Conservation (phyloP, 2,888 invertebrate genomes). For the Cybosia mesomella region DNA sequence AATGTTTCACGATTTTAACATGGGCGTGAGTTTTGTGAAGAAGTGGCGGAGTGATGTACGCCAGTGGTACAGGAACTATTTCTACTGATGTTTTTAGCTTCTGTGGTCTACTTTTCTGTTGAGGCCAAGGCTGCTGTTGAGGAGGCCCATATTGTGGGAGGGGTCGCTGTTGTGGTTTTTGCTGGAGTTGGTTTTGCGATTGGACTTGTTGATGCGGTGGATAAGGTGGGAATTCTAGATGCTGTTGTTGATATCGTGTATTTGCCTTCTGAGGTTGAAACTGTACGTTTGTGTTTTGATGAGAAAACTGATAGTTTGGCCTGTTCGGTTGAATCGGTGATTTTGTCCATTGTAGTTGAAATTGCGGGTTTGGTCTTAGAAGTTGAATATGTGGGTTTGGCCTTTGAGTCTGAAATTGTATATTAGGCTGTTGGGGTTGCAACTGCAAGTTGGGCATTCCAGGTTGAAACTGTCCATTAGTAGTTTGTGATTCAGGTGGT, state of each 20-base stretch:
- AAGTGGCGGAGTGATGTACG: constrained; percentile 79
- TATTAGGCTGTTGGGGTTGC: constrained; percentile 22
- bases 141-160: constrained; percentile 28
- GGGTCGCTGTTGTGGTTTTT: constrained; percentile 32
- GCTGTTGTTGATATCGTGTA: constrained; percentile 21
- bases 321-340: constrained; percentile 26
- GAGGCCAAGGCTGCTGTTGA: constrained; percentile 33
- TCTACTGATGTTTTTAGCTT: constrained; percentile 78
- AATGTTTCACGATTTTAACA: constrained; percentile 66
- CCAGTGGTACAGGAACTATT: constrained; percentile 76
- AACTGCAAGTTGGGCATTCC: constrained; percentile 27
- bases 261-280: constrained; percentile 34
- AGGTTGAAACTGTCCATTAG: constrained; percentile 40
- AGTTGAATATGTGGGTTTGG: constrained; percentile 34
- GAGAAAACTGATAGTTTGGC: constrained; percentile 25
- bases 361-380: constrained; percentile 34
- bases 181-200: constrained; percentile 28
- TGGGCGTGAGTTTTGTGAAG: constrained; percentile 58
- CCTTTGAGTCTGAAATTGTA: constrained; percentile 32
- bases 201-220: constrained; percentile 25
- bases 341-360: constrained; percentile 22
- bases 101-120: constrained; percentile 57
- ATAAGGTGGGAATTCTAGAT: constrained; percentile 32
- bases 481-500: constrained; percentile 12
- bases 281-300: constrained; percentile 35